Conservation (phyloP, 2,888 invertebrate species). For the Syrphus vitripennis region DNA sequence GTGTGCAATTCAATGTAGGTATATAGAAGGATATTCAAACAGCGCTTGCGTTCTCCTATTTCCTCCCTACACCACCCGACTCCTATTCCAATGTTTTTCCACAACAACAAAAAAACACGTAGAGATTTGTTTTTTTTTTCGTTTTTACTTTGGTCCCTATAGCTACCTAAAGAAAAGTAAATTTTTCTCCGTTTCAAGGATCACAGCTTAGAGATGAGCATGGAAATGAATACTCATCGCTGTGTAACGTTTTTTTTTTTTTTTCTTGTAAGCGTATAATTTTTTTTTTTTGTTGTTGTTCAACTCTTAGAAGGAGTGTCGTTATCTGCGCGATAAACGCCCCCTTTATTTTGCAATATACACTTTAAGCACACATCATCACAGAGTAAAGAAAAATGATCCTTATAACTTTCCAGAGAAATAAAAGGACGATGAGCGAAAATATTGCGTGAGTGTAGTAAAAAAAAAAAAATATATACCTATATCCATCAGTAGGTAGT, state of each 20-base stretch:
- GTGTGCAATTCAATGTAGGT: constrained; percentile 12
- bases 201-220: constrained; percentile 64
- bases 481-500: not conserved
- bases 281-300: not conserved
- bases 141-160: not conserved
- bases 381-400: constrained; percentile 31
- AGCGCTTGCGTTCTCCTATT: constrained; percentile 67
- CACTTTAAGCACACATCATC: constrained; percentile 46
- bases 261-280: constrained; percentile 35
- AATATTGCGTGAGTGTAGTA: constrained; percentile 1
- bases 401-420: constrained; percentile 29
- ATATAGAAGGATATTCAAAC: not conserved
- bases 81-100: not conserved
- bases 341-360: constrained; percentile 72
- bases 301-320: constrained; percentile 70
- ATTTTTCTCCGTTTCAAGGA: constrained; percentile 57
- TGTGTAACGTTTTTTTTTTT: constrained; percentile 25
- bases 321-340: constrained; percentile 75
- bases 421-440: constrained; percentile 37
- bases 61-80: constrained; percentile 40
- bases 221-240: constrained; percentile 53
- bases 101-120: constrained; percentile 16
- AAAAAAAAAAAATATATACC: not conserved
- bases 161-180: not conserved
- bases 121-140: constrained; percentile 36